A percentile compares a stretch with the other conserved stretches of the same genome.
Conservation (phyloP, 1,140 invertebrate species). For the Panulirus ornatus region DNA sequence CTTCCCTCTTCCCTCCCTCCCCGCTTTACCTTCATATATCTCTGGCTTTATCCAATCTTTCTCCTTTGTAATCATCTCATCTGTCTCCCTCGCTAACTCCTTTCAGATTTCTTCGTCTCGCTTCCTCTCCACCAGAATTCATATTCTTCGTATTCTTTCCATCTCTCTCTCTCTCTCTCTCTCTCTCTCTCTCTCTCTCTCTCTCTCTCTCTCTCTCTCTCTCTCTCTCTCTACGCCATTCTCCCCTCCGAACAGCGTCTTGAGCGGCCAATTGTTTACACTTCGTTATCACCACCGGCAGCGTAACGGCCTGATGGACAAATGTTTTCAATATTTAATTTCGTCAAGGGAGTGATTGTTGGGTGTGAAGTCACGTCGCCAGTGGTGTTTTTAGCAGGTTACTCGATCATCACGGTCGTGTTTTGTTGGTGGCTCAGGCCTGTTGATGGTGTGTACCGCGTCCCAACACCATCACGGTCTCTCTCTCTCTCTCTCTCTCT, state of each 20-base stretch:
- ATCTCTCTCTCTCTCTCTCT: not conserved
- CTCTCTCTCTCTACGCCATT: not conserved
- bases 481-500: not conserved
- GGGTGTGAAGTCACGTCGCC: slow-evolving; percentile 9
- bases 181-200: not conserved
- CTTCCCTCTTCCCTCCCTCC: not conserved
- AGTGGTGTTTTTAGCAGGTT: not conserved
- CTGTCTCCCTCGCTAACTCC: too few species aligned
- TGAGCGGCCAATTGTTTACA: slow-evolving; percentile 11
- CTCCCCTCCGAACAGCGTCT: not conserved
- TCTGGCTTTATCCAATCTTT: too few species aligned
- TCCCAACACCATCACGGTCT: not conserved
- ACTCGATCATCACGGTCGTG: not conserved
- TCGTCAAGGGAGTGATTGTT: slow-evolving; percentile 10
- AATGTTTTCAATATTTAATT: slow-evolving; percentile 38
- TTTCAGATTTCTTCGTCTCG: too few species aligned
- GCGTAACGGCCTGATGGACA: slow-evolving; percentile 23
- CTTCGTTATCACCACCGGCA: slow-evolving; percentile 15
- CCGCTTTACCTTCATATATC: too few species aligned
- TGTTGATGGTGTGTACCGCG: too few species aligned
- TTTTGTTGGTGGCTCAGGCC: too few species aligned
- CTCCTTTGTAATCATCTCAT: slow-evolving; percentile 19
- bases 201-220: slow-evolving; percentile 19
- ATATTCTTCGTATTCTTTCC: not conserved
- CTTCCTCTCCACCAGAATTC: too few species aligned